Percentiles rank a stretch among this genome's conserved stretches.
These are phyloP conservation scores for Bucorvus abyssinicus DNA, from an alignment of 2,797 vertebrate species.

Conservation along the genomic window DNA sequence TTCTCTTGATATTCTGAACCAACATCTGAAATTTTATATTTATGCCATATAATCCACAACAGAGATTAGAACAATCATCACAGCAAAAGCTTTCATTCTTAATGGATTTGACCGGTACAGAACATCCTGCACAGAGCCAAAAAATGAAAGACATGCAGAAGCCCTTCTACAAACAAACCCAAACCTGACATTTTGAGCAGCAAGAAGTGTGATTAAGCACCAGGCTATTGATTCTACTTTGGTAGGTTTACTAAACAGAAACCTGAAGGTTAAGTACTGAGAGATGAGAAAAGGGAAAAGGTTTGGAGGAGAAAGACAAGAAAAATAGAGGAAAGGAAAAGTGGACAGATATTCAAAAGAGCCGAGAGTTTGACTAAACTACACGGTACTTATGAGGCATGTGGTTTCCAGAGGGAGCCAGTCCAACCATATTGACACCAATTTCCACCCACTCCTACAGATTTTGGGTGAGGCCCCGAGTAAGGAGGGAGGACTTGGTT, in stretches of 20 bases:
- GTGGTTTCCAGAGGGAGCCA: neutral
- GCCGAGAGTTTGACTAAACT: neutral
- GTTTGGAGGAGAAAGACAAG: neutral
- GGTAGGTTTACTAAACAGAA: conserved; percentile 55
- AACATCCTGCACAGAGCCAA: neutral
- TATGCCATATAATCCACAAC: neutral
- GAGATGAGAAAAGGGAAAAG: conserved; percentile 16
- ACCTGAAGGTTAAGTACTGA: conserved; percentile 37
- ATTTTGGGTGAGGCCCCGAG: neutral
- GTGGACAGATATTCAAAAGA: neutral
- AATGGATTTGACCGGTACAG: neutral
- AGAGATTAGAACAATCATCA: conserved; percentile 1
- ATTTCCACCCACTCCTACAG: neutral
- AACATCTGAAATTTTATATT: neutral
- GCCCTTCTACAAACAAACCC: conserved; percentile 50
- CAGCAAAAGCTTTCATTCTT: neutral
- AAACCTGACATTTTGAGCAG: conserved; percentile 58
- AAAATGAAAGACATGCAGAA: conserved; percentile 44
- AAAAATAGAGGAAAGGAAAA: neutral
- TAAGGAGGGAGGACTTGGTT: neutral
- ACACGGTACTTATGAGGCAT: neutral
- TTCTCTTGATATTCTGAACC: neutral
- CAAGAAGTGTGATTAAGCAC: conserved; percentile 48
- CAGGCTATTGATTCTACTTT: conserved; percentile 48
- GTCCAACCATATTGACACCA: neutral